Percentiles rank a stretch among this genome's conserved stretches.
These are phyloP conservation scores for Denticeps clupeoides DNA, from an alignment of 2,797 vertebrate genomes.

Conservation along the genomic window DNA sequence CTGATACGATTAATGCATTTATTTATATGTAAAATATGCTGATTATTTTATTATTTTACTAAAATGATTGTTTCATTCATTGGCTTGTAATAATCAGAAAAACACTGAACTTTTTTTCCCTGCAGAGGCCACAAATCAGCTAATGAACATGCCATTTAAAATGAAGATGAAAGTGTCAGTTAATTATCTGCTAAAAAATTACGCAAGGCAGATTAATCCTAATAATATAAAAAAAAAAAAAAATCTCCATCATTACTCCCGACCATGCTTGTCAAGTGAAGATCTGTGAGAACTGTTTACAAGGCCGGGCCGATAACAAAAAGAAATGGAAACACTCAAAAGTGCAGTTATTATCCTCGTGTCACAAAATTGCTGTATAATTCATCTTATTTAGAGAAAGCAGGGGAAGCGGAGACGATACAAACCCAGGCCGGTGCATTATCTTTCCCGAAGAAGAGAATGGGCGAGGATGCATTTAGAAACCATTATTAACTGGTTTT, in stretches of 20 bases:
- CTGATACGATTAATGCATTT: no score
- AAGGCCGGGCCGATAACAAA: conserved; percentile 37
- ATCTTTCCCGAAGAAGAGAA: no score
- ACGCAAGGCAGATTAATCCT: conserved; percentile 45
- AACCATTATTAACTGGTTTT: no score
- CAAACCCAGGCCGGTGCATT: no score
- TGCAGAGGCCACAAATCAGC: conserved; percentile 37
- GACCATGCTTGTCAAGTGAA: conserved; percentile 40
- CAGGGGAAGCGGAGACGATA: no score
- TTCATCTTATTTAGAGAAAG: background rate
- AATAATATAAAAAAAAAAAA: conserved; percentile 26
- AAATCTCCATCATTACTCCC: conserved; percentile 44
- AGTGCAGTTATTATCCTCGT: conserved; percentile 17
- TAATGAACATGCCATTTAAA: conserved; percentile 56
- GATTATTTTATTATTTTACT: conserved; percentile 25
- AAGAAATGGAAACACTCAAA: conserved; percentile 34
- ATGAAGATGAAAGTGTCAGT: conserved; percentile 49
- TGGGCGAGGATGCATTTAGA: no score
- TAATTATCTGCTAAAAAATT: conserved; percentile 56
- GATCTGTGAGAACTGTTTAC: conserved; percentile 47
- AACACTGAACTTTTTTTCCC: conserved; percentile 35
- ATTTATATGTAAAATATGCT: no score
- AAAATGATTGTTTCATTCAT: conserved; percentile 30
- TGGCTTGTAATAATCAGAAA: conserved; percentile 49
- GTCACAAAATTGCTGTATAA: background rate